Evolutionary conservation across 1,140 invertebrate species (phyloP).

Genomic region (Tetraneura akinire): DNA sequence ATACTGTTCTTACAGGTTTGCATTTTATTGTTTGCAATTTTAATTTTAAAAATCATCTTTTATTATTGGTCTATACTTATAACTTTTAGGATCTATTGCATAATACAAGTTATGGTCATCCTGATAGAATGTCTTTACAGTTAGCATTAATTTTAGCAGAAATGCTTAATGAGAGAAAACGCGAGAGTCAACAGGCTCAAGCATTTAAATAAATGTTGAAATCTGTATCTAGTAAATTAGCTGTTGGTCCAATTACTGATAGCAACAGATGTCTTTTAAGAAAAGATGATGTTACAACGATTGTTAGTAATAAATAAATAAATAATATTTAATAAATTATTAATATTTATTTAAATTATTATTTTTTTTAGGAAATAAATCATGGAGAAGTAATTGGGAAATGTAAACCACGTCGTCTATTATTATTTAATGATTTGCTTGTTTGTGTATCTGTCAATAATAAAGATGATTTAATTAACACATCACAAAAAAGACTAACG

Average conservation of each 20-base stretch:
- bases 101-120: conserved; percentile 89
- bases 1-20: conserved; percentile 89
- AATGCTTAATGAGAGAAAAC: conserved; percentile 91
- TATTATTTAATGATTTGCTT: conserved; percentile 87
- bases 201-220: conserved; percentile 83
- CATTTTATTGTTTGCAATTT: conserved; percentile 55
- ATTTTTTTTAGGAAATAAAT: conserved; percentile 74
- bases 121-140: conserved; percentile 89
- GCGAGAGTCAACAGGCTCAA: conserved; percentile 91
- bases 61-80: conserved; percentile 38
- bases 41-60: neutral
- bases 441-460: conserved; percentile 84
- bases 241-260: conserved; percentile 68
- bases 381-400: conserved; percentile 82
- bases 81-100: conserved; percentile 84
- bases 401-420: conserved; percentile 75
- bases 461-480: conserved; percentile 66
- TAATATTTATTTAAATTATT: neutral
- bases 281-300: conserved; percentile 86
- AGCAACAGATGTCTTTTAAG: conserved; percentile 74
- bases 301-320: conserved; percentile 65
- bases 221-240: conserved; percentile 76
- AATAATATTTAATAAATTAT: neutral
- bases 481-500: conserved; percentile 69
- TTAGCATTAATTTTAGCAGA: conserved; percentile 92